Evolutionary conservation across 2,113 vertebrate species (phyloP).

Genomic region (Dinomys branickii): DNA sequence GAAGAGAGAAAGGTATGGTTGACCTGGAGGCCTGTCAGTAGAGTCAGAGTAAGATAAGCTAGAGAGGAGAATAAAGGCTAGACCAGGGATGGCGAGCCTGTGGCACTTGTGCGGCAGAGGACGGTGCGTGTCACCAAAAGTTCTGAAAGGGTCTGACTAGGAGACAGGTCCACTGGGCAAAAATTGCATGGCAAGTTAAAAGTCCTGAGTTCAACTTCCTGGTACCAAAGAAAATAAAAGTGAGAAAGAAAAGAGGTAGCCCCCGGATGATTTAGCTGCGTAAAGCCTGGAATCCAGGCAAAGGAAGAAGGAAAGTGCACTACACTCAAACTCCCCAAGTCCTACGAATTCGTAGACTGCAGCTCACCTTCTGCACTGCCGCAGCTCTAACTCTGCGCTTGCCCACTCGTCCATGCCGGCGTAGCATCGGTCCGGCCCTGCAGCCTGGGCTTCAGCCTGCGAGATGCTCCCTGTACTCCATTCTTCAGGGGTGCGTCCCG

Average conservation of each 20-base stretch:
- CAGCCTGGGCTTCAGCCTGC: constrained; percentile 35
- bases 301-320: not conserved
- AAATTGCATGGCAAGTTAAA: too few species aligned
- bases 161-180: too few species aligned
- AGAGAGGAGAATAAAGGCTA: not conserved
- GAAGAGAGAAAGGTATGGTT: not conserved
- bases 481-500: constrained; percentile 32
- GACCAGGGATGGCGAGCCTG: not conserved
- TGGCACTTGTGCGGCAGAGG: not conserved
- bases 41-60: not conserved
- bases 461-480: constrained; percentile 59
- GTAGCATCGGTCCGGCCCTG: not conserved
- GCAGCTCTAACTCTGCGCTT: not conserved
- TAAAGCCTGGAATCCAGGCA: not conserved
- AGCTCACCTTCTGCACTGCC: constrained; percentile 69
- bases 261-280: not conserved
- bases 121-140: not conserved
- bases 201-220: too few species aligned
- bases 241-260: too few species aligned
- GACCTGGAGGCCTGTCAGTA: not conserved
- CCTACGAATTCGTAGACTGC: not conserved
- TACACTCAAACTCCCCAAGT: not conserved
- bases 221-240: too few species aligned
- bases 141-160: not conserved
- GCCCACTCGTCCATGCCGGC: fast-evolving